These are phyloP conservation scores for Drosophila vallismaia DNA, from an alignment of 2,888 invertebrate species.

Conservation along the genomic window DNA sequence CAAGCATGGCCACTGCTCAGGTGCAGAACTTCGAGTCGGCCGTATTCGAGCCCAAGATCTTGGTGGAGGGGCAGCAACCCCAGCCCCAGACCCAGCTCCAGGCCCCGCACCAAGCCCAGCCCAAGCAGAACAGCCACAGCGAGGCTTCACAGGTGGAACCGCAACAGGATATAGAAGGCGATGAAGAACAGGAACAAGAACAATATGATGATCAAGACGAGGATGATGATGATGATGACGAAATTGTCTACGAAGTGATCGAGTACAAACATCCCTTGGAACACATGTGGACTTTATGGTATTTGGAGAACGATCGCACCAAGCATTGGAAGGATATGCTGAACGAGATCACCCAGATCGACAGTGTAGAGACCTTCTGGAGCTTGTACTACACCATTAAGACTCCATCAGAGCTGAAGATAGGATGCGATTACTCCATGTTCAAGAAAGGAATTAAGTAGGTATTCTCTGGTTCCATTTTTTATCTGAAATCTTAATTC, in stretches of 20 bases:
- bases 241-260: constrained; percentile 31
- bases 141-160: background rate
- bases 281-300: constrained; percentile 69
- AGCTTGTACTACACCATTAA: constrained; percentile 73
- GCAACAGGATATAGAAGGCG: background rate
- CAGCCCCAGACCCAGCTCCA: too few species aligned
- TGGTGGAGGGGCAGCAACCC: constrained; percentile 22
- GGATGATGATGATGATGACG: background rate
- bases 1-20: constrained; percentile 56
- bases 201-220: background rate
- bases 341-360: constrained; percentile 66
- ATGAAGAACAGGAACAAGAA: background rate
- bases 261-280: constrained; percentile 68
- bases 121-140: constrained; percentile 7
- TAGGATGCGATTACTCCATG: constrained; percentile 68
- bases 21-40: constrained; percentile 37
- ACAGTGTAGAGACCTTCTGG: constrained; percentile 72
- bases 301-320: constrained; percentile 67
- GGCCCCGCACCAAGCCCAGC: too few species aligned
- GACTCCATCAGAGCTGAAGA: constrained; percentile 63
- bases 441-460: constrained; percentile 67
- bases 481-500: background rate
- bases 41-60: constrained; percentile 44
- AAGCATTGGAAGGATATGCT: constrained; percentile 73
- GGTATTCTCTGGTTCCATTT: background rate